Base-by-base conservation (phyloP, 92 coral and sea anemone genomes). In the Epizoanthus fatuus region DNA sequence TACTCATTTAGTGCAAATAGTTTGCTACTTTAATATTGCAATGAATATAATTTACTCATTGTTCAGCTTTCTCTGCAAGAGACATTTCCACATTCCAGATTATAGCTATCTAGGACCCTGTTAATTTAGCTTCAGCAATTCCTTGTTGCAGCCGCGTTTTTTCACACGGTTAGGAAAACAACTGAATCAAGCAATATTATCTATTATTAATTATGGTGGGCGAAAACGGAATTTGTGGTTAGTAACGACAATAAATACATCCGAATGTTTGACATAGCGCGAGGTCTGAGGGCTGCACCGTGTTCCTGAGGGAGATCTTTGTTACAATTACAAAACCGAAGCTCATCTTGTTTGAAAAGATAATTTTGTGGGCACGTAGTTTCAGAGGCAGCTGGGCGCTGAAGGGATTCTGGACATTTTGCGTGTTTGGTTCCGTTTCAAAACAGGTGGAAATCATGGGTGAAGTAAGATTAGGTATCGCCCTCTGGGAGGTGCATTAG, bases 391-490 rank as follows among this genome's bases (percentile, higher is more conserved):
- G 47, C 15, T 12, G 40, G 11, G 3, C 40, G 70, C 58, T 60
- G 71, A 60, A 77, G 68, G 29, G 22, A 10, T 70, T 60, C 17
- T 6, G 25, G 13, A 7, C 7, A 35, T 74, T 15, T 75, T 75
- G 81, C 66, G 67, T 75, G 66, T 75, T 12, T 8, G 20, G 37
- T 35, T 57, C 60, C 66, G 12, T 20, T 16, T 19, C 16, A 57
- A 39, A 25, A 35, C 67, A 75, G 49, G 67, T 75, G 81, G 82
- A 77, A 39, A 17, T 22, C 15, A 2, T 8, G 56, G 56, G 17
- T 59, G 69, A 76, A 58, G 12, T 68, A 4, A 59, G 82, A 42
- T 77, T 55, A 53, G 12, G 56, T 45, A 69, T 69, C 75, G 7
- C 75, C 55, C 74, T 4, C 53, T 9, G 75, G 25, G 75, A 69